Percentiles rank a stretch among this genome's conserved stretches.
phyloP scores from a whole-genome alignment of 2,888 invertebrate species.

The Pteria penguin region DNA sequence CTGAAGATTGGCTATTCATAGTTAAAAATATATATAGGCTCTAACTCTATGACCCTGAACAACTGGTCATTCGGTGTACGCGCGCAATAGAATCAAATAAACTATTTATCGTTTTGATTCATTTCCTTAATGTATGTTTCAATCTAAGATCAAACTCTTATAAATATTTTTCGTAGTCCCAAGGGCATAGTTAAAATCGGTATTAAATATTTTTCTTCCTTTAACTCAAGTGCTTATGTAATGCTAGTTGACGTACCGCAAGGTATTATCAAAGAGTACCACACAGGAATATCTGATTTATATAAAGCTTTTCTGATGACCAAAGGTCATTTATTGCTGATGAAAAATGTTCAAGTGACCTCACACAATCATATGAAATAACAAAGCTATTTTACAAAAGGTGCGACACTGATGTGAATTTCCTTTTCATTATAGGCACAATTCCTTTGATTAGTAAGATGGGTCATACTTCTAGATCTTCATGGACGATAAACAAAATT shows the following conservation, averaged over 20 bases:
- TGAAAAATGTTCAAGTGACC: background rate
- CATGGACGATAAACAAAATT: constrained; percentile 3
- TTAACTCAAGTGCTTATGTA: constrained; percentile 20
- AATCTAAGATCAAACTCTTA: constrained; percentile 35
- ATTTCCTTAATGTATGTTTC: constrained; percentile 27
- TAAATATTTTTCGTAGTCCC: constrained; percentile 34
- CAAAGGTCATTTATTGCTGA: constrained; percentile 10
- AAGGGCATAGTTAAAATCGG: constrained; percentile 20
- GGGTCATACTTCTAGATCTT: constrained; percentile 7
- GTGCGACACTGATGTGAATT: background rate
- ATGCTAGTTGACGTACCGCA: constrained; percentile 13
- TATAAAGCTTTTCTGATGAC: constrained; percentile 19
- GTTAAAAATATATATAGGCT: too few species aligned
- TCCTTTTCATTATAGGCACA: background rate
- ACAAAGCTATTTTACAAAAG: background rate
- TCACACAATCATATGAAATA: constrained; percentile 8
- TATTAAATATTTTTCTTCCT: constrained; percentile 30
- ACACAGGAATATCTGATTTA: constrained; percentile 24
- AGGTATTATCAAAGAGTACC: constrained; percentile 18
- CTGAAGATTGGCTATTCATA: too few species aligned
- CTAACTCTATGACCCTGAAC: background rate
- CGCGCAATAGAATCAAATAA: constrained; percentile 38
- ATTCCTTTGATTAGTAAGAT: background rate
- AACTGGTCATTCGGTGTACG: constrained; percentile 13
- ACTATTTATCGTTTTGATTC: constrained; percentile 25